Evolutionary conservation across 2,888 invertebrate genomes (phyloP).

Genomic region (Chrysotoxum bicinctum): DNA sequence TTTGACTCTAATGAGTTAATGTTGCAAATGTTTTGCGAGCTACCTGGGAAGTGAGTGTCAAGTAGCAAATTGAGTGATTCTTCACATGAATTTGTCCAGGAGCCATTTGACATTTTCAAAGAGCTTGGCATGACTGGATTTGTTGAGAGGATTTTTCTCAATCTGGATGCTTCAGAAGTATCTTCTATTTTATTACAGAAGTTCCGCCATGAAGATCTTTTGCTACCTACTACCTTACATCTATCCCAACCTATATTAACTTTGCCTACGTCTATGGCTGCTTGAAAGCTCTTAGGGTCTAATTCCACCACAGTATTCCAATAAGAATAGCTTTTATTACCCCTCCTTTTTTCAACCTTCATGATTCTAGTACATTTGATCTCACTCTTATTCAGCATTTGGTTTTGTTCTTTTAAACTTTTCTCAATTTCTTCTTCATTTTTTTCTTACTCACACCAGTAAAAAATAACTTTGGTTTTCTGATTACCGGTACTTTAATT

Average conservation of each 20-base stretch:
- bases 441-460: background rate
- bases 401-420: background rate
- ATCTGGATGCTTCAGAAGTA: too few relatives aligned
- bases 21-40: too few relatives aligned
- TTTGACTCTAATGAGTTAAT: too few relatives aligned
- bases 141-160: too few relatives aligned
- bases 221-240: too few relatives aligned
- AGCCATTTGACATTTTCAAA: too few relatives aligned
- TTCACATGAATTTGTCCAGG: too few relatives aligned
- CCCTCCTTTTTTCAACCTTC: background rate
- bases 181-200: too few relatives aligned
- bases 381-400: background rate
- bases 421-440: background rate
- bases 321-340: background rate
- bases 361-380: background rate
- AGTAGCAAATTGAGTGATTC: too few relatives aligned
- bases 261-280: background rate
- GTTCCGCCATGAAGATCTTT: too few relatives aligned
- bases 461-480: background rate
- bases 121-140: too few relatives aligned
- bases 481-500: background rate
- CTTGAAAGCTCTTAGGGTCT: background rate
- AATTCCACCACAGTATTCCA: background rate
- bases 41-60: too few relatives aligned
- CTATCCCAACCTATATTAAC: background rate